Evolutionary conservation across 1,140 invertebrate genomes (phyloP).

Genomic region (Diprion similis): DNA sequence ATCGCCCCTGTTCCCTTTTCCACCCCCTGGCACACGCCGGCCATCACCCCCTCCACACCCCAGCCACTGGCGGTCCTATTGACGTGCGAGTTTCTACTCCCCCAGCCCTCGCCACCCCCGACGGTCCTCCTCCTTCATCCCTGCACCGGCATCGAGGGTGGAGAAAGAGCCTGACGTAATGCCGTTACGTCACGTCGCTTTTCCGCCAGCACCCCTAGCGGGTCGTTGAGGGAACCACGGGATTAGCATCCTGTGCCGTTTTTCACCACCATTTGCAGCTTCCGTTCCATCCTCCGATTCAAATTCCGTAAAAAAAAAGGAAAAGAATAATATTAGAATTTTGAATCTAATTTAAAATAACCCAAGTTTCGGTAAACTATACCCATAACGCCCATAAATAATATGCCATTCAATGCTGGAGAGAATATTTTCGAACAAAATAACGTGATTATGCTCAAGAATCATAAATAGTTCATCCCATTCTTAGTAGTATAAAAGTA

Average conservation of each 20-base stretch:
- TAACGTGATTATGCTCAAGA: too few relatives aligned
- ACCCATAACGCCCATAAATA: too few relatives aligned
- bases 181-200: not conserved
- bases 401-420: too few relatives aligned
- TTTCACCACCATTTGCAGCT: not conserved
- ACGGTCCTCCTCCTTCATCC: not conserved
- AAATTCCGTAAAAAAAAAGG: too few relatives aligned
- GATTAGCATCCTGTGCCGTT: not conserved
- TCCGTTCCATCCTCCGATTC: not conserved
- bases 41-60: conserved; percentile 4
- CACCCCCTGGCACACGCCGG: conserved; percentile 9
- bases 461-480: too few relatives aligned
- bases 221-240: not conserved
- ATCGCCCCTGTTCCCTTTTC: conserved; percentile 23
- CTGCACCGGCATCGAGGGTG: not conserved
- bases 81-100: conserved; percentile 24
- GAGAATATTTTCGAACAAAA: too few relatives aligned
- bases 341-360: too few relatives aligned
- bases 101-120: conserved; percentile 11
- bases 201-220: not conserved
- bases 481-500: too few relatives aligned
- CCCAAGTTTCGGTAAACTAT: too few relatives aligned
- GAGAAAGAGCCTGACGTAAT: not conserved
- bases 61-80: conserved; percentile 23
- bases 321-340: too few relatives aligned